phyloP scores from a whole-genome alignment of 2,797 vertebrate genomes.

The Coranthus polyacanthus region DNA sequence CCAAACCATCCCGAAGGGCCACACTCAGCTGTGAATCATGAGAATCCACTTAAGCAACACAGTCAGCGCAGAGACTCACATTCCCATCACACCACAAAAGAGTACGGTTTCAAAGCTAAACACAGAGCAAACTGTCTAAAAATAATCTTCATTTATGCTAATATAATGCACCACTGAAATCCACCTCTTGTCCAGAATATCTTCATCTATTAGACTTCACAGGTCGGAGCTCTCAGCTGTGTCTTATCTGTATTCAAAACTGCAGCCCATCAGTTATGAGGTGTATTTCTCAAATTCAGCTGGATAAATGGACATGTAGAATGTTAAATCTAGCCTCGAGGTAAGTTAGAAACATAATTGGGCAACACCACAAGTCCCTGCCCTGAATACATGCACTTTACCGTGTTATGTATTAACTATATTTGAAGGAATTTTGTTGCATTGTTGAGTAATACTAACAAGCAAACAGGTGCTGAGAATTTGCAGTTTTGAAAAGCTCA shows the following conservation, averaged over 20 bases:
- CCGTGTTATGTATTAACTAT: too few relatives aligned
- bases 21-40: conserved; percentile 36
- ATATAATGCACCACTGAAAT: conserved; percentile 23
- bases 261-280: conserved; percentile 19
- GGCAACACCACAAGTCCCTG: not conserved
- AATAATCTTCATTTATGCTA: conserved; percentile 16
- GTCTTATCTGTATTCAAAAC: conserved; percentile 35
- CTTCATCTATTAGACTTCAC: conserved; percentile 18
- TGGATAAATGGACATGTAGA: conserved; percentile 5
- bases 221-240: not conserved
- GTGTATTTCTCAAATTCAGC: conserved; percentile 12
- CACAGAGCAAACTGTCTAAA: conserved; percentile 5
- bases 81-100: conserved; percentile 16
- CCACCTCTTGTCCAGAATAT: conserved; percentile 11
- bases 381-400: not conserved
- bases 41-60: conserved; percentile 30
- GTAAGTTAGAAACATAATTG: conserved; percentile 16
- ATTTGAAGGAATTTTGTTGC: not conserved
- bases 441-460: conserved; percentile 2
- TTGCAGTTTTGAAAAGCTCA: conserved; percentile 6
- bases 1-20: conserved; percentile 43
- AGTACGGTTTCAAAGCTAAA: conserved; percentile 34
- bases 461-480: not conserved
- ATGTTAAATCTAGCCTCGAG: conserved; percentile 26
- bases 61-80: conserved; percentile 25